Conservation (phyloP, 2,888 invertebrate species). For the Hydropsyche betteni region DNA sequence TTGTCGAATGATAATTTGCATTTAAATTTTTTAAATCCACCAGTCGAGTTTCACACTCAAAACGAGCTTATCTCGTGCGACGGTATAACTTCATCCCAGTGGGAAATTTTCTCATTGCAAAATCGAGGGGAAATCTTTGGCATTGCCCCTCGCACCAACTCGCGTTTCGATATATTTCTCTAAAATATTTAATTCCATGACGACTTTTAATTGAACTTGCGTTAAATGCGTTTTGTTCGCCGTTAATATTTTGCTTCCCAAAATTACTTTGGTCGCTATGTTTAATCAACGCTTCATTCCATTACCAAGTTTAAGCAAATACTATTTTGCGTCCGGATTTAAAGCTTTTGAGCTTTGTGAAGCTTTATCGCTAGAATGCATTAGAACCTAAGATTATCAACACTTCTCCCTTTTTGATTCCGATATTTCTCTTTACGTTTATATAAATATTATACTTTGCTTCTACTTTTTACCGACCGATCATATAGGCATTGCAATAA, state of each 20-base stretch:
- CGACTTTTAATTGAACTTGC: conserved; percentile 21
- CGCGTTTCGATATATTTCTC: conserved; percentile 4
- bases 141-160: not conserved
- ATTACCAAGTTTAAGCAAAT: conserved; percentile 9
- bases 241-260: not conserved
- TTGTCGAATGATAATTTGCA: conserved; percentile 33
- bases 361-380: conserved; percentile 11
- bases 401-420: no score
- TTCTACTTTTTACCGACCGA: no score
- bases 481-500: not conserved
- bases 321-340: conserved; percentile 9
- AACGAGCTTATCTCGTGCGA: conserved; percentile 21
- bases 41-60: conserved; percentile 5
- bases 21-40: conserved; percentile 31
- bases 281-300: conserved; percentile 18
- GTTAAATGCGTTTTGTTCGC: conserved; percentile 2
- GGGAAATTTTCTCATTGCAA: conserved; percentile 23
- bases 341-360: conserved; percentile 12
- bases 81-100: conserved; percentile 18
- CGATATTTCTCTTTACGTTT: no score
- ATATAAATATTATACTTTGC: no score
- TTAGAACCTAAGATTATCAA: not conserved
- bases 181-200: not conserved
- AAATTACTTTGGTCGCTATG: conserved; percentile 7
- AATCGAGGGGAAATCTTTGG: conserved; percentile 22